Conservation (phyloP, 2,888 invertebrate species). For the Cancer borealis region DNA sequence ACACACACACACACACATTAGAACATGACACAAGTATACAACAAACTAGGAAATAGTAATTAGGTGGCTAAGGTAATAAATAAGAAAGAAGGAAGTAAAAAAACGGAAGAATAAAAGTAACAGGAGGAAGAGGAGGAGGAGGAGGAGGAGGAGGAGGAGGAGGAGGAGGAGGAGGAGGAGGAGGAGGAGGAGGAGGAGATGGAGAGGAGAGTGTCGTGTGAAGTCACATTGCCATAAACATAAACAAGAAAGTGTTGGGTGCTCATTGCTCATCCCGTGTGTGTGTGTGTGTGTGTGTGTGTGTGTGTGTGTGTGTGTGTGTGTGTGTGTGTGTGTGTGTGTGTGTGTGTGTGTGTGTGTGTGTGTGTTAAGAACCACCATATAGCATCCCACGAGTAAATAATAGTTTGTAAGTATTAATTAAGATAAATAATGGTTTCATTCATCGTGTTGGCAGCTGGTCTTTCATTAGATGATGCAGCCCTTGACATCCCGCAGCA, state of each 20-base stretch:
- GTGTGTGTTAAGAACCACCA: background rate
- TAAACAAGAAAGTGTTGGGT: conserved; percentile 1
- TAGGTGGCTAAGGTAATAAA: background rate
- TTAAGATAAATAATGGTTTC: background rate
- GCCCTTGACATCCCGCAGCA: conserved; percentile 18
- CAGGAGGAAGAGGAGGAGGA: background rate
- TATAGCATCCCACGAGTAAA: background rate
- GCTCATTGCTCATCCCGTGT: background rate
- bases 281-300: conserved; percentile 37
- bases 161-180: conserved; percentile 4
- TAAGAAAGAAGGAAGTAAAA: background rate
- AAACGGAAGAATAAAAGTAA: background rate
- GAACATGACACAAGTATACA: background rate
- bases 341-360: conserved; percentile 20
- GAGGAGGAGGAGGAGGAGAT: background rate
- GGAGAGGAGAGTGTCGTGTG: background rate
- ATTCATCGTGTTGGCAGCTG: background rate
- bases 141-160: background rate
- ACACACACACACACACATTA: background rate
- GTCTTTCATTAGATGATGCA: background rate
- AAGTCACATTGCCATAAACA: background rate
- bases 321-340: conserved; percentile 24
- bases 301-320: conserved; percentile 26
- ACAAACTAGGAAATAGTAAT: background rate
- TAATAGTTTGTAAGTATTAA: background rate